Evolutionary conservation across 2,888 invertebrate genomes (phyloP).

Genomic region (Marronus borbonicus): DNA sequence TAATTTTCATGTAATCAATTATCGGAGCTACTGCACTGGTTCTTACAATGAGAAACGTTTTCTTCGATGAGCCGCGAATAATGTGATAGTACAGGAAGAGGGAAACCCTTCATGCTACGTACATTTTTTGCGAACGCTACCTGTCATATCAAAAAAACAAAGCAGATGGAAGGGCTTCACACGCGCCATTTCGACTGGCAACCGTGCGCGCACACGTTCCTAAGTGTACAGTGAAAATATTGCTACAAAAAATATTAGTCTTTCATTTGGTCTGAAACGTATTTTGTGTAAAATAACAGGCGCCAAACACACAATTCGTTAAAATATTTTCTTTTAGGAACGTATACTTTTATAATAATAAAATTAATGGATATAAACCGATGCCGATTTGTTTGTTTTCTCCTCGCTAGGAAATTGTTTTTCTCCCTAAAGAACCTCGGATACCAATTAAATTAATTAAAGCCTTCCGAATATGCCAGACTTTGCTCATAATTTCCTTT

Average conservation of each 20-base stretch:
- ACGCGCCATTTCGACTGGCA: slow-evolving; percentile 31
- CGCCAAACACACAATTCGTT: slow-evolving; percentile 55
- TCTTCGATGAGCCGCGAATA: background rate
- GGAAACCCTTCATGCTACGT: background rate
- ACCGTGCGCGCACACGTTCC: slow-evolving; percentile 20
- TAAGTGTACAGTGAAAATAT: slow-evolving; percentile 56
- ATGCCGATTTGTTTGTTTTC: slow-evolving; percentile 51
- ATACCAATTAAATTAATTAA: slow-evolving; percentile 50
- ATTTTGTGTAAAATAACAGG: slow-evolving; percentile 70
- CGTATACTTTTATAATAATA: slow-evolving; percentile 50
- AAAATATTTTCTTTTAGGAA: slow-evolving; percentile 60
- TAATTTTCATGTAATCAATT: no score
- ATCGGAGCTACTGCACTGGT: no score
- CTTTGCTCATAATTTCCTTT: background rate
- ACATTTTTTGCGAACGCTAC: slow-evolving; percentile 35
- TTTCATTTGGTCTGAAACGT: slow-evolving; percentile 69
- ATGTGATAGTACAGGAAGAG: background rate
- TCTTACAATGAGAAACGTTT: no score
- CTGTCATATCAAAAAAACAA: slow-evolving; percentile 44
- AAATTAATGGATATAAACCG: slow-evolving; percentile 47
- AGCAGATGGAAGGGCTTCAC: slow-evolving; percentile 39
- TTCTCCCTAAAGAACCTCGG: slow-evolving; percentile 32
- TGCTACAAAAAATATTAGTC: slow-evolving; percentile 70
- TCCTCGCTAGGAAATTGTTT: slow-evolving; percentile 44
- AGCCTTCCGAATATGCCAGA: background rate